Percentiles rank a stretch among this genome's conserved stretches.
Evolutionary conservation across 2,797 vertebrate species (phyloP).

Genomic region (Strix occidentalis): DNA sequence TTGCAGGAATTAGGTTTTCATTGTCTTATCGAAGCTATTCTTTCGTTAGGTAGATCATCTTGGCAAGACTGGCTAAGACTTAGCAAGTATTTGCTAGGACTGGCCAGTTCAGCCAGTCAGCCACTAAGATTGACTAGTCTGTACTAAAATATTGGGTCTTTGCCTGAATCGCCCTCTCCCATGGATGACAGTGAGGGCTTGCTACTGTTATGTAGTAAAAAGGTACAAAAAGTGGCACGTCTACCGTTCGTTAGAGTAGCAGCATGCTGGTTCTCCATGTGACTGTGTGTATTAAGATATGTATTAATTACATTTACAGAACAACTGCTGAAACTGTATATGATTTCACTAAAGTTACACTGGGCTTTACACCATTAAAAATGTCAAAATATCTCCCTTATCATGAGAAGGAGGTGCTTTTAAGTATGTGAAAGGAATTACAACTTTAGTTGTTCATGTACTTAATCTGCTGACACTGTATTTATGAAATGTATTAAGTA

Average conservation of each 20-base stretch:
- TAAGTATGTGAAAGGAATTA: not conserved
- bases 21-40: not conserved
- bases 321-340: not conserved
- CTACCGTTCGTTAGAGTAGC: not conserved
- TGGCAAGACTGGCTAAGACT: not conserved
- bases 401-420: not conserved
- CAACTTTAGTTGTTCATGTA: not conserved
- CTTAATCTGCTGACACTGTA: not conserved
- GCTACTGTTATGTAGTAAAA: fast-evolving
- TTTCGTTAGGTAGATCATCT: not conserved
- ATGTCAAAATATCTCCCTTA: not conserved
- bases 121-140: too few species aligned
- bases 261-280: fast-evolving
- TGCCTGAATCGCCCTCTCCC: not conserved
- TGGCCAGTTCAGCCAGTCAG: not conserved
- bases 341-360: not conserved
- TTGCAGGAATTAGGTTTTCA: not conserved
- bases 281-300: not conserved
- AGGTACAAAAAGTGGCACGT: not conserved
- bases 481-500: not conserved
- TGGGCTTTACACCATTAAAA: not conserved
- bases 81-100: not conserved
- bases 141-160: not conserved
- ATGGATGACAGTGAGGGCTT: not conserved
- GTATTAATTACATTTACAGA: not conserved